Evolutionary conservation across 64 coral and sea anemone genomes (phyloP), one percentile per base, ranked within the genome.

Genomic region (Orbicella faveolata): DNA sequence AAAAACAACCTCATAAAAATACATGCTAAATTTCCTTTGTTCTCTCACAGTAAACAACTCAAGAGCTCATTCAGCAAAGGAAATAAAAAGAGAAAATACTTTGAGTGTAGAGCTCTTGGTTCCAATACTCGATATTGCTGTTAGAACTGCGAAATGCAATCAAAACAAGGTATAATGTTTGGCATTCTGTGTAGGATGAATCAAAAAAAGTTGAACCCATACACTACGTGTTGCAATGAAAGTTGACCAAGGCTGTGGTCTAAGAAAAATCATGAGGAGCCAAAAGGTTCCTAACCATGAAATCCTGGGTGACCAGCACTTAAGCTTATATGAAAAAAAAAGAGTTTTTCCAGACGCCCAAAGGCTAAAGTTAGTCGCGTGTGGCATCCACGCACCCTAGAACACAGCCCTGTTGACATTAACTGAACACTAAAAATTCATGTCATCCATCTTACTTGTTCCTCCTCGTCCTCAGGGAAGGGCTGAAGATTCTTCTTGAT

Each of bases 401-500:
- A 6, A 2, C 44, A 48, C 44, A 48, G 44, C 44, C 44, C 44
- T 48, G 44, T 6, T 48, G 44, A 48, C 5, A 6, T 4, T 6
- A 48, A 48, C 44, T 48, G 44, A 48, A 6, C 44, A 6, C 5
- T 0, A 48, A 41, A 48, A 48, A 48, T 48, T 6, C 44, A 48
- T 6, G 7, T 48, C 5, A 6, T 48, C 44, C 44, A 48, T 21
- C 73, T 23, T 90, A 98, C 96, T 87, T 92, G 93, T 63, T 95
- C 96, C 52, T 95, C 96, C 15, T 92, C 93, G 73, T 77, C 87
- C 18, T 90, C 93, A 30, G 87, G 36, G 66, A 87, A 88, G n/a
- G 94, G 88, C 35, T 95, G 87, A 11, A 98, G 96, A 77, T 95
- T 93, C 57, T 93, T 93, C 33, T 83, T 88, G 52, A 98, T 77